Evolutionary conservation across 2,888 invertebrate species (phyloP).

Genomic region (Ctenicera cuprea): DNA sequence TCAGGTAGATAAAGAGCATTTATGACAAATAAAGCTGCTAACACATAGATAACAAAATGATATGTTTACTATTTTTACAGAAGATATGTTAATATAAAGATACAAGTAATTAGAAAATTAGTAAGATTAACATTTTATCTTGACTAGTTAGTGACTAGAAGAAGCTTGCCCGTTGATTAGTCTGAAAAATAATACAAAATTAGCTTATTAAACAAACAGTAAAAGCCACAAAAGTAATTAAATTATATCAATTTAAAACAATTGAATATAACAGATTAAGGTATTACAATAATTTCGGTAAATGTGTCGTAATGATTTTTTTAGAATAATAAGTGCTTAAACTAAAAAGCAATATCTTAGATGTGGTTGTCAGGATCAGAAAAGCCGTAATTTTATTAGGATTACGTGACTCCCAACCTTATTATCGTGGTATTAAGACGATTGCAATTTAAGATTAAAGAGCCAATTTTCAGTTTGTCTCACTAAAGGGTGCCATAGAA

Average conservation of each 20-base stretch:
- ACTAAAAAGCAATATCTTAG: not conserved
- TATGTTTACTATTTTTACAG: slow-evolving; percentile 8
- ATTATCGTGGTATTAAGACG: slow-evolving; percentile 3
- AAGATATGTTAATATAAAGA: slow-evolving; percentile 25
- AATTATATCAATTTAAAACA: too few species aligned
- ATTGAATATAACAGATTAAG: too few species aligned
- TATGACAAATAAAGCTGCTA: not conserved
- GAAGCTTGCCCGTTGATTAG: slow-evolving; percentile 7
- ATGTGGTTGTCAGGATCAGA: not conserved
- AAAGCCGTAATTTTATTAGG: not conserved
- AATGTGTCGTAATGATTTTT: too few species aligned
- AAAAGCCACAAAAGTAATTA: too few species aligned
- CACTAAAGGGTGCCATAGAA: not conserved
- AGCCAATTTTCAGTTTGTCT: slow-evolving; percentile 12
- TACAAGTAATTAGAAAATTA: slow-evolving; percentile 31
- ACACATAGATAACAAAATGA: not conserved
- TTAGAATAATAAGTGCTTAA: too few species aligned
- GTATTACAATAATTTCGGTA: too few species aligned
- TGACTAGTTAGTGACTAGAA: slow-evolving; percentile 30
- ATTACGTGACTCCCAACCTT: slow-evolving; percentile 2
- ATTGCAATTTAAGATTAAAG: slow-evolving; percentile 16
- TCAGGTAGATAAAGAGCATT: not conserved
- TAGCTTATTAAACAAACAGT: not conserved
- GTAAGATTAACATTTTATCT: slow-evolving; percentile 28
- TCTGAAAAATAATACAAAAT: slow-evolving; percentile 11